phyloP scores from a whole-genome alignment of 2,888 invertebrate species.

The Rhopalosiphum nymphaeae region DNA sequence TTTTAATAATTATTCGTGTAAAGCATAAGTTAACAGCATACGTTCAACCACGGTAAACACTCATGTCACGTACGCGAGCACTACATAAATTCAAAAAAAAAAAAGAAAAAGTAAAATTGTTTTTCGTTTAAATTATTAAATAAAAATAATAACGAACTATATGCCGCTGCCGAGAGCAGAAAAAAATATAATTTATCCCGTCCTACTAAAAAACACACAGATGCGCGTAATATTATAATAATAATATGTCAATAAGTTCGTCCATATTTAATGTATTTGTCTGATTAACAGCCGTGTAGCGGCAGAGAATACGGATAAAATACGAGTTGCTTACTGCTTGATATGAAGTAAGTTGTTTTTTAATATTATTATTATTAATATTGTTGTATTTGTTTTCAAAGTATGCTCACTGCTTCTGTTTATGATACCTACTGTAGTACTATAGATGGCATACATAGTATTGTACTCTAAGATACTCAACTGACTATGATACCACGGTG shows the following conservation, averaged over 20 bases:
- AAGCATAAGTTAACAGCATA: neutral
- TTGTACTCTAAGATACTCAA: neutral
- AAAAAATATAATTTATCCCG: neutral
- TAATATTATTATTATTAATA: neutral
- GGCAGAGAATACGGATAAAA: neutral
- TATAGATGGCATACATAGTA: neutral
- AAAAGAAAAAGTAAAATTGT: neutral
- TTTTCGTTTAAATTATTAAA: neutral
- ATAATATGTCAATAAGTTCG: neutral
- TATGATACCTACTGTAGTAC: neutral
- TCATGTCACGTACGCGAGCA: neutral
- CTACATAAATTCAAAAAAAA: neutral
- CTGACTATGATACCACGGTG: neutral
- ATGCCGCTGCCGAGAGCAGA: neutral
- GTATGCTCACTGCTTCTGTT: neutral
- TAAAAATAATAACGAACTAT: neutral
- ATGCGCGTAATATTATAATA: neutral
- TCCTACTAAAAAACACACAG: neutral
- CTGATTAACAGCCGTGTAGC: neutral
- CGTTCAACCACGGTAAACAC: neutral
- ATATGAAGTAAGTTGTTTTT: neutral
- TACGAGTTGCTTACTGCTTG: neutral
- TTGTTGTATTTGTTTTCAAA: neutral
- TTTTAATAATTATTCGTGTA: neutral
- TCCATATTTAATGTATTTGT: neutral